Evolutionary conservation across 2,113 vertebrate species (phyloP).

Genomic region (Aix galericulata): DNA sequence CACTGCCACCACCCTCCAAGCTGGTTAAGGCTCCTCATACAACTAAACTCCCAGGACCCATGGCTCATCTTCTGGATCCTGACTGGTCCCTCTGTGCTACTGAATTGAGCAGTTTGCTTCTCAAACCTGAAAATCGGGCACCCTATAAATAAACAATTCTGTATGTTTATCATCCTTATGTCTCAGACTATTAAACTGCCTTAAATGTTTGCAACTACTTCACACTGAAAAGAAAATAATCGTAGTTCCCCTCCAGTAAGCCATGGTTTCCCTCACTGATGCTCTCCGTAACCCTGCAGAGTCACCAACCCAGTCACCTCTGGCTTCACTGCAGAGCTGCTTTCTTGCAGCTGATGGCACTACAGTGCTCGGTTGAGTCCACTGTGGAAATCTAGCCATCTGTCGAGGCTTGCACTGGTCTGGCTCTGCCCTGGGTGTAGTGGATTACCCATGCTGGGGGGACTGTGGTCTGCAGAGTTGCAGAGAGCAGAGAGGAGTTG

Average conservation of each 20-base stretch:
- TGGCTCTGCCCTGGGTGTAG: accelerated
- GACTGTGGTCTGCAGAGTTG: not conserved
- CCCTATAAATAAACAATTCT: constrained; percentile 47
- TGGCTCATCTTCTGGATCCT: not conserved
- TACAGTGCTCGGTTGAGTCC: not conserved
- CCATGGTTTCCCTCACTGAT: not conserved
- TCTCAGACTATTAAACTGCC: not conserved
- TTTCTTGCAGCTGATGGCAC: not conserved
- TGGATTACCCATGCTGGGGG: not conserved
- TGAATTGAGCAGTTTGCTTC: not conserved
- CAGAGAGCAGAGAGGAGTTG: not conserved
- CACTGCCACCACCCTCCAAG: not conserved
- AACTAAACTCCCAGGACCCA: not conserved
- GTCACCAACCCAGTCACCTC: not conserved
- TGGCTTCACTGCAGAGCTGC: not conserved
- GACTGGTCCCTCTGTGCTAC: not conserved
- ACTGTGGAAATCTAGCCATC: not conserved
- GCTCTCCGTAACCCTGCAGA: not conserved
- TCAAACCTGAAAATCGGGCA: not conserved
- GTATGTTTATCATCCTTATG: not conserved
- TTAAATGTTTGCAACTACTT: not conserved
- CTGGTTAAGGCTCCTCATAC: not conserved
- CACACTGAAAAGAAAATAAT: not conserved
- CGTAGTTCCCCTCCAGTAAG: not conserved
- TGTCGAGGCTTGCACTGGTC: not conserved